A percentile compares a stretch with the other conserved stretches of the same genome.
These are phyloP conservation scores for Hypomecis atomaria DNA, from an alignment of 2,888 invertebrate genomes.

Conservation along the genomic window DNA sequence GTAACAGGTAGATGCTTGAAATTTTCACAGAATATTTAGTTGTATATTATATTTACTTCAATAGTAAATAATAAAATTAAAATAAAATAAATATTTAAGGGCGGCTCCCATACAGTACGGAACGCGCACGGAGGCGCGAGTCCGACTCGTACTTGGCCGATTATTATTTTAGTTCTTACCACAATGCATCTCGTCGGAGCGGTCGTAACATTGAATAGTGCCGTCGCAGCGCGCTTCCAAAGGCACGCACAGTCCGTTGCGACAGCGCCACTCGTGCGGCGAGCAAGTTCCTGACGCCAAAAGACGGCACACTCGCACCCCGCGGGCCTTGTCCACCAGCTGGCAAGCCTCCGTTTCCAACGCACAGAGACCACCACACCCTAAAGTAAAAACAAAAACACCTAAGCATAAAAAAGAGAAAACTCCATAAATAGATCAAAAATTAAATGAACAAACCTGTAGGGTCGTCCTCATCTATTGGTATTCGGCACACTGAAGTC, in stretches of 20 bases:
- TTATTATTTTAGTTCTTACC: constrained; percentile 79
- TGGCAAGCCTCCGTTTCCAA: constrained; percentile 87
- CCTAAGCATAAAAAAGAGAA: neutral
- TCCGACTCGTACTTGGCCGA: no score
- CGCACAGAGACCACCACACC: constrained; percentile 87
- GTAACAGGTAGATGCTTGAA: no score
- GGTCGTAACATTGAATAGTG: constrained; percentile 89
- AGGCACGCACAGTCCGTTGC: constrained; percentile 88
- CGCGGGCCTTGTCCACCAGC: constrained; percentile 79
- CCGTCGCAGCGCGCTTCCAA: constrained; percentile 88
- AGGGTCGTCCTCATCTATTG: constrained; percentile 83
- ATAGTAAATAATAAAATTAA: no score
- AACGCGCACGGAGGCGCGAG: no score
- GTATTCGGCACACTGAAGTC: constrained; percentile 82
- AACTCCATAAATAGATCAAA: constrained; percentile 4
- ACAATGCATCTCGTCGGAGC: constrained; percentile 90
- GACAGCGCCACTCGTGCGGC: constrained; percentile 88
- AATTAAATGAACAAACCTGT: constrained; percentile 72
- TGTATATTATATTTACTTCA: no score
- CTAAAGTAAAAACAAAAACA: constrained; percentile 52
- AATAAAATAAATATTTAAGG: no score
- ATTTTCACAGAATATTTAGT: no score
- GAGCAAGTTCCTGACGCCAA: constrained; percentile 85
- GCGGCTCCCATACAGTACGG: no score
- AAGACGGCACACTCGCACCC: constrained; percentile 84